These are phyloP conservation scores for Tachyglossus aculeatus DNA, from an alignment of 2,797 vertebrate genomes.

Conservation along the genomic window DNA sequence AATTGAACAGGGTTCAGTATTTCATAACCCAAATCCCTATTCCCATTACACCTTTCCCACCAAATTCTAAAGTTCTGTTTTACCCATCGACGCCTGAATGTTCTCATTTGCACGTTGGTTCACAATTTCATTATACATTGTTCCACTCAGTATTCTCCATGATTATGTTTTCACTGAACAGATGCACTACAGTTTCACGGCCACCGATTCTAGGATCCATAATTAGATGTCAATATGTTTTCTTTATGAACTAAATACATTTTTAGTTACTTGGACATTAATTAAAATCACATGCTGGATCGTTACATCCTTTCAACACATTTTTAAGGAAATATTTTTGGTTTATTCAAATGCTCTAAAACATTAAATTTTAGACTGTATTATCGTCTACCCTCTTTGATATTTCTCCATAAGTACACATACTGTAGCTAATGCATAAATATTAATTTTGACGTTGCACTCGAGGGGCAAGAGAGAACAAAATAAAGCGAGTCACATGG, in stretches of 20 bases:
- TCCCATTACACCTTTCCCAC: constrained; percentile 4
- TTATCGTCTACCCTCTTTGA: constrained; percentile 30
- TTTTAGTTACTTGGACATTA: constrained; percentile 82
- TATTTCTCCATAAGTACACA: constrained; percentile 32
- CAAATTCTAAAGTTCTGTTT: constrained; percentile 48
- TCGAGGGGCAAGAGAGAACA: constrained; percentile 47
- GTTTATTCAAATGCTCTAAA: constrained; percentile 68
- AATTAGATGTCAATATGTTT: constrained; percentile 84
- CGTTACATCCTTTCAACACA: constrained; percentile 75
- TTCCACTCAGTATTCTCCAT: constrained; percentile 70
- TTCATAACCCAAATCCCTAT: too few species aligned
- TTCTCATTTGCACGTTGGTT: constrained; percentile 74
- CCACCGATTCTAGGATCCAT: constrained; percentile 78
- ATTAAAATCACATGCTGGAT: constrained; percentile 79
- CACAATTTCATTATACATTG: constrained; percentile 74
- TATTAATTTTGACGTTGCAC: constrained; percentile 56
- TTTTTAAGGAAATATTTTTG: constrained; percentile 76
- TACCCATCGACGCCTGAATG: constrained; percentile 64
- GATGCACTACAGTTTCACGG: constrained; percentile 77
- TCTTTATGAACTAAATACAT: constrained; percentile 80
- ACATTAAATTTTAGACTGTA: constrained; percentile 62
- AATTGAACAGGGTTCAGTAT: too few species aligned
- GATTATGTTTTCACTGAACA: constrained; percentile 79
- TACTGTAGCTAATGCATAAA: constrained; percentile 51
- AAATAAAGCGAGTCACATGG: constrained; percentile 33